A percentile compares a stretch with the other conserved stretches of the same genome.
Conservation (phyloP, 2,888 invertebrate species). For the Papilio elwesi region DNA sequence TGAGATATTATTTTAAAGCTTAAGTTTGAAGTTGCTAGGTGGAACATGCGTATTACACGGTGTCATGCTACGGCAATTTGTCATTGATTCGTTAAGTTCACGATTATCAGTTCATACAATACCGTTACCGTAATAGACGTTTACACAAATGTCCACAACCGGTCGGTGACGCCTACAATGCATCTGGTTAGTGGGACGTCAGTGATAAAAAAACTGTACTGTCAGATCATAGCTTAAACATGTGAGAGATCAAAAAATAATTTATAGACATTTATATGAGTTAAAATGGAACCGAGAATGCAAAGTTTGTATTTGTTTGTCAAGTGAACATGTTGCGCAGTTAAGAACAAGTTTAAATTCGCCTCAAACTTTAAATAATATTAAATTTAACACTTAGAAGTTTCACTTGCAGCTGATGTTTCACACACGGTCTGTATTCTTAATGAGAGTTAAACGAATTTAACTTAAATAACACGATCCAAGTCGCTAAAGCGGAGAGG, state of each 20-base stretch:
- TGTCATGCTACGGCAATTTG: too few species aligned
- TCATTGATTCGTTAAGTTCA: too few species aligned
- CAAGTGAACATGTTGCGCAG: conserved; percentile 13
- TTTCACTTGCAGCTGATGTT: conserved; percentile 23
- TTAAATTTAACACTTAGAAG: conserved; percentile 11
- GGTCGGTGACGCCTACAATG: too few species aligned
- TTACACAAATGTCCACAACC: too few species aligned
- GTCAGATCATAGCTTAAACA: too few species aligned
- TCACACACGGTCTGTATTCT: conserved; percentile 26
- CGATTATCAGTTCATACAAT: too few species aligned
- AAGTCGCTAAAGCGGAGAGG: background rate
- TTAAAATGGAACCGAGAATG: background rate
- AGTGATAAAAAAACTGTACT: too few species aligned
- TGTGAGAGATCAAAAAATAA: background rate
- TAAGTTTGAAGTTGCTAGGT: too few species aligned
- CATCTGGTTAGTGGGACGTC: too few species aligned
- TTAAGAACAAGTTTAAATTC: conserved; percentile 15
- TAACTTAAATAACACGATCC: conserved; percentile 8
- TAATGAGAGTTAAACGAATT: conserved; percentile 15
- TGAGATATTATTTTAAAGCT: too few species aligned
- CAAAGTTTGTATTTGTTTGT: conserved; percentile 15
- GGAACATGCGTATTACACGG: too few species aligned
- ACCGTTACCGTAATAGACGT: too few species aligned
- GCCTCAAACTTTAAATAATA: conserved; percentile 24
- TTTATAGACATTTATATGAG: background rate